These are phyloP conservation scores for Toxotes jaculatrix DNA, from an alignment of 2,113 vertebrate genomes.

Conservation along the genomic window DNA sequence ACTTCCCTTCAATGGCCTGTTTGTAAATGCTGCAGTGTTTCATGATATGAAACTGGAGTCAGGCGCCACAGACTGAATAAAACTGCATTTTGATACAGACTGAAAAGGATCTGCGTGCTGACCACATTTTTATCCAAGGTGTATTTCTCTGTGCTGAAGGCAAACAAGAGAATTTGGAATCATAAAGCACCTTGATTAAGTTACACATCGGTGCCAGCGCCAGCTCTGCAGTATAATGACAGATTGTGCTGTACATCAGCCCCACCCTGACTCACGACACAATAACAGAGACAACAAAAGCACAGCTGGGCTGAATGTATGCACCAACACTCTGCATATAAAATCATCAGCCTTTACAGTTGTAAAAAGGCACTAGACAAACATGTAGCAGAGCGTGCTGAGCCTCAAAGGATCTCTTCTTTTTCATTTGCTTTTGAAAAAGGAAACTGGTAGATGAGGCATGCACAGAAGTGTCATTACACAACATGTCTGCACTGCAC, in stretches of 20 bases:
- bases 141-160: slow-evolving; percentile 20
- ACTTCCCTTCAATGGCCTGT: slow-evolving; percentile 49
- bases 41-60: slow-evolving; percentile 53
- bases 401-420: slow-evolving; percentile 48
- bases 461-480: slow-evolving; percentile 75
- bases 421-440: slow-evolving; percentile 66
- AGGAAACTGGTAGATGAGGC: slow-evolving; percentile 65
- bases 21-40: slow-evolving; percentile 46
- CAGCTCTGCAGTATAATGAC: slow-evolving; percentile 50
- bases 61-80: slow-evolving; percentile 41
- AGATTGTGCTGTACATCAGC: slow-evolving; percentile 53
- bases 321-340: slow-evolving; percentile 29
- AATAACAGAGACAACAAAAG: slow-evolving; percentile 73
- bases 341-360: slow-evolving; percentile 35
- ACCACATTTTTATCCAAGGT: slow-evolving; percentile 41
- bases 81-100: slow-evolving; percentile 34
- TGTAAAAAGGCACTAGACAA: slow-evolving; percentile 57
- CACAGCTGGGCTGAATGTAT: slow-evolving; percentile 76
- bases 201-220: slow-evolving; percentile 42
- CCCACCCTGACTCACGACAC: slow-evolving; percentile 64
- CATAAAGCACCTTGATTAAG: slow-evolving; percentile 61
- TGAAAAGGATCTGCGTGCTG: slow-evolving; percentile 26
- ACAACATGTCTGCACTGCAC: slow-evolving; percentile 66
- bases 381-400: slow-evolving; percentile 47
- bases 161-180: slow-evolving; percentile 61